Percentiles rank a stretch among this genome's conserved stretches.
phyloP scores from a whole-genome alignment of 2,113 vertebrate species.

The Callithrix jacchus region DNA sequence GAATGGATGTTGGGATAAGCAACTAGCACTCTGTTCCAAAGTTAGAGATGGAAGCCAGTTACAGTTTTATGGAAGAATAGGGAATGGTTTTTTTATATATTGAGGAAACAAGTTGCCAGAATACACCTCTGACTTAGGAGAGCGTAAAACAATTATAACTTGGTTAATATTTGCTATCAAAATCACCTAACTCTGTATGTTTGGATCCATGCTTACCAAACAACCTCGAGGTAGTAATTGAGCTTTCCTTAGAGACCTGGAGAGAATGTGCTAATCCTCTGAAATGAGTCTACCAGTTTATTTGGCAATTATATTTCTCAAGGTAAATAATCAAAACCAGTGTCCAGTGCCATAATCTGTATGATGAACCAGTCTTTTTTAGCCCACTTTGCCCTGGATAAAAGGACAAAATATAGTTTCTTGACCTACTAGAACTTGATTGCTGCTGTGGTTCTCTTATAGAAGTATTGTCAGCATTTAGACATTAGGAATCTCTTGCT shows the following conservation, averaged over 20 bases:
- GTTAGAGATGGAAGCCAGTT: neutral
- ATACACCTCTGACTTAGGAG: neutral
- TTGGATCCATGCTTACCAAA: neutral
- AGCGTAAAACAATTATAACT: neutral
- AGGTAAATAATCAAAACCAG: neutral
- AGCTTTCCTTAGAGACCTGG: neutral
- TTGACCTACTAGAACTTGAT: neutral
- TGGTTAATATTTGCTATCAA: neutral
- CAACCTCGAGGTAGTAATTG: neutral
- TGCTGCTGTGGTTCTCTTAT: neutral
- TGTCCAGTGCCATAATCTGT: neutral
- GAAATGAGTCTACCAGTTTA: neutral
- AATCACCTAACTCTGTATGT: neutral
- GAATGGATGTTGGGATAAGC: neutral
- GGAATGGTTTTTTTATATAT: neutral
- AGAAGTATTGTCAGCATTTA: slow-evolving; percentile 18
- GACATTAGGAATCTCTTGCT: neutral
- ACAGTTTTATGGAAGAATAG: neutral
- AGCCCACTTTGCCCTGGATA: neutral
- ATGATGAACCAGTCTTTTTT: neutral
- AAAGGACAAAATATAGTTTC: neutral
- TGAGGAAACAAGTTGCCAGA: neutral
- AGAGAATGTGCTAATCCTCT: neutral
- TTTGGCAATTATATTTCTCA: neutral
- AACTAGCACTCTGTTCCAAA: neutral